A percentile compares a stretch with the other conserved stretches of the same genome.
phyloP scores from a whole-genome alignment of 2,113 vertebrate genomes.

The Antennarius striatus region DNA sequence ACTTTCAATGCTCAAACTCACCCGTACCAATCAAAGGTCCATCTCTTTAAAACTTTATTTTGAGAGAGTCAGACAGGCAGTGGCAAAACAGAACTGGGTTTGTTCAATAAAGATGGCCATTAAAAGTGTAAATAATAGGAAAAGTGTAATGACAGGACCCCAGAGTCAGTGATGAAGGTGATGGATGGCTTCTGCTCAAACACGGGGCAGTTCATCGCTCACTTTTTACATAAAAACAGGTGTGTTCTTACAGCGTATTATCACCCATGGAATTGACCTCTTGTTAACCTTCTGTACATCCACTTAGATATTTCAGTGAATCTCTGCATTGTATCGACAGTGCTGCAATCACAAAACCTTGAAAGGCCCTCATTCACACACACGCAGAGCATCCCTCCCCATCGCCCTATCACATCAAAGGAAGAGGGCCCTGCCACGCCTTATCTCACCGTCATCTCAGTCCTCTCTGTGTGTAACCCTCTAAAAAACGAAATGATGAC shows the following conservation, averaged over 20 bases:
- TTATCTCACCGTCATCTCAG: slow-evolving; percentile 1
- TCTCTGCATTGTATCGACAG: slow-evolving; percentile 28
- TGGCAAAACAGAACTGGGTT: slow-evolving; percentile 8
- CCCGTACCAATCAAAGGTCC: too few relatives aligned
- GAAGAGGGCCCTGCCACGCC: slow-evolving; percentile 9
- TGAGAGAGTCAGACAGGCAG: not conserved
- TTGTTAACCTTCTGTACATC: slow-evolving; percentile 54
- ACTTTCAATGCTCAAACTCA: too few relatives aligned
- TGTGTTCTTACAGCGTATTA: slow-evolving; percentile 12
- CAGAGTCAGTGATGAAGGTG: slow-evolving; percentile 68
- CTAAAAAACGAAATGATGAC: not conserved
- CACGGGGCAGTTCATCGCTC: slow-evolving; percentile 68
- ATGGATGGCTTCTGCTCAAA: slow-evolving; percentile 67
- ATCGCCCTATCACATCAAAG: slow-evolving; percentile 32
- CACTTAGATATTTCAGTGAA: slow-evolving; percentile 28
- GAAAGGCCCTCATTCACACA: slow-evolving; percentile 10
- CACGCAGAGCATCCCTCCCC: slow-evolving; percentile 10
- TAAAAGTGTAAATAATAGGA: slow-evolving; percentile 72
- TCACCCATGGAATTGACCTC: slow-evolving; percentile 27
- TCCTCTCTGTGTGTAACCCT: slow-evolving; percentile 1
- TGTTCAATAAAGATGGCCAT: slow-evolving; percentile 55
- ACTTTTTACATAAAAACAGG: slow-evolving; percentile 38
- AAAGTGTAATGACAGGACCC: slow-evolving; percentile 62
- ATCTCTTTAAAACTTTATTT: not conserved
- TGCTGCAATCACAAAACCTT: slow-evolving; percentile 18